Base-by-base conservation (phyloP, 2,888 invertebrate species). In the Drosophila borborema region DNA sequence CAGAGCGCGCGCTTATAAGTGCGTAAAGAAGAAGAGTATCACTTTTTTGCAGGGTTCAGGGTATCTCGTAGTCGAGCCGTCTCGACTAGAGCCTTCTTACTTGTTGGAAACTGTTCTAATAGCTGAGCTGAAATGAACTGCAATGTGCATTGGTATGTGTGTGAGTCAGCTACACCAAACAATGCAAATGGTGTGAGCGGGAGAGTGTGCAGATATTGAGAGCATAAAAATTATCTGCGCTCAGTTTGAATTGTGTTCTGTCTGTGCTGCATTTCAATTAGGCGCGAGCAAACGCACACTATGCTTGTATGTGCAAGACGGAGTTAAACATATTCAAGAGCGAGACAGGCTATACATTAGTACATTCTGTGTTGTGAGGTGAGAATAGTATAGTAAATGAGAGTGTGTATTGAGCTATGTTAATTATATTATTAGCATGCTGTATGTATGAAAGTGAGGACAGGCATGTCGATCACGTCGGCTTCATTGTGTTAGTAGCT, bases 21-120 rank as follows among this genome's bases (percentile, higher is more conserved):
- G n/a, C n/a, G n/a, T n/a, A n/a, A n/a, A n/a, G n/a, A n/a, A n/a
- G n/a, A n/a, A n/a, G n/a, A n/a, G n/a, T n/a, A n/a, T n/a, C n/a
- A n/a, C n/a, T n/a, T n/a, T n/a, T n/a, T n/a, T n/a, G n/a, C n/a
- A n/a, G n/a, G n/a, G n/a, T n/a, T n/a, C n/a, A n/a, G n/a, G n/a
- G n/a, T n/a, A n/a, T n/a, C n/a, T n/a, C n/a, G n/a, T n/a, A n/a
- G n/a, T n/a, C n/a, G n/a, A n/a, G n/a, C n/a, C n/a, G n/a, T n/a
- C n/a, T n/a, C n/a, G n/a, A n/a, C n/a, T n/a, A n/a, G n/a, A n/a
- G n/a, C n/a, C n/a, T n/a, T n/a, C n/a, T n/a, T n/a, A n/a, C n/a
- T n/a, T n/a, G n/a, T n/a, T n/a, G n/a, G 14, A 23, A 46, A 48
- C 48, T 48, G 16, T 45, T 20, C 45, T 45, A 45, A 45, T 45